Conservation (phyloP, 2,888 invertebrate genomes). For the Oscheius sp. region DNA sequence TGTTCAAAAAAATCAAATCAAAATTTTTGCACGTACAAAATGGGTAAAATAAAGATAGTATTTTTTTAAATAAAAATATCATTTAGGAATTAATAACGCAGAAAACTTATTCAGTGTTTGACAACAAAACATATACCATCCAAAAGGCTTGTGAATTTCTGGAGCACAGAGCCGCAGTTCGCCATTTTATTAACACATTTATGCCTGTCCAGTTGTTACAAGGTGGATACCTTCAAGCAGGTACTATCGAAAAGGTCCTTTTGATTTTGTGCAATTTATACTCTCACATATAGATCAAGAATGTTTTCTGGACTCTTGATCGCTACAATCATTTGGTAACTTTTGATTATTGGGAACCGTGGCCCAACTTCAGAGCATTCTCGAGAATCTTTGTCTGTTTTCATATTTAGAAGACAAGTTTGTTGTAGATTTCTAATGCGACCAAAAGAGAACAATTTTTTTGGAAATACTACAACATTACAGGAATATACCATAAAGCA, state of each 20-base stretch:
- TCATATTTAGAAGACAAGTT: too few species aligned
- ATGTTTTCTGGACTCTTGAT: not conserved
- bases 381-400: too few species aligned
- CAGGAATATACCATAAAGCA: not conserved
- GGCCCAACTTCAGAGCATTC: too few species aligned
- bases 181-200: not conserved
- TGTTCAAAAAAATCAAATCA: not conserved
- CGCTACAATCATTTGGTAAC: not conserved
- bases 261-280: not conserved
- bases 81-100: not conserved
- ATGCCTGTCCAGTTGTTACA: not conserved
- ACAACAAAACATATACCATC: not conserved
- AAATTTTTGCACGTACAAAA: not conserved
- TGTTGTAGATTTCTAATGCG: not conserved
- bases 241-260: not conserved
- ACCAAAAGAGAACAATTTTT: not conserved
- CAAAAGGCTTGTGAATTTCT: not conserved
- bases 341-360: not conserved
- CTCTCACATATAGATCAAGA: not conserved
- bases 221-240: not conserved
- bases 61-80: not conserved
- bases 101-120: not conserved
- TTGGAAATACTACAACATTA: not conserved
- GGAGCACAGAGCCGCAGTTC: not conserved
- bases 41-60: not conserved